Conservation (phyloP, 2,888 invertebrate species). For the Crematogaster levior region DNA sequence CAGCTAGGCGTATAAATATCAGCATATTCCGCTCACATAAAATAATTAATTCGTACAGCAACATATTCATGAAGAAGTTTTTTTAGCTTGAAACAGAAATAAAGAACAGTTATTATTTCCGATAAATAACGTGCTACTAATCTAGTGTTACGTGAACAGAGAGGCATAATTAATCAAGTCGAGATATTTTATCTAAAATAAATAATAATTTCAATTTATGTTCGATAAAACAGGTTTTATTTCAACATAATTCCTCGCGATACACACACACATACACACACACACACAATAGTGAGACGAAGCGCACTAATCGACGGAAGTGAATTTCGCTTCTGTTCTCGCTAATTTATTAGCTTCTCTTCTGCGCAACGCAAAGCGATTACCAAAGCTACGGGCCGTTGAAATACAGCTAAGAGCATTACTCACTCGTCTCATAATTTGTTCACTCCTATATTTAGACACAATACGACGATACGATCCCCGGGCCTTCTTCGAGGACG, state of each 20-base stretch:
- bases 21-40: neutral
- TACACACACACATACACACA: too few relatives aligned
- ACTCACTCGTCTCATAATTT: conserved; percentile 80
- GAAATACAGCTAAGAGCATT: conserved; percentile 63
- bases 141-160: neutral
- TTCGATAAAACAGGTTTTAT: neutral
- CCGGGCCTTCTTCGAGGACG: conserved; percentile 57
- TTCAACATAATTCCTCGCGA: conserved; percentile 8
- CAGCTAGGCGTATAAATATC: neutral
- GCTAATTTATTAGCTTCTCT: conserved; percentile 75
- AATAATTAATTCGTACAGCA: conserved; percentile 26
- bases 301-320: conserved; percentile 23
- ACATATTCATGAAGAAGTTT: neutral
- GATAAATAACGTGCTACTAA: neutral
- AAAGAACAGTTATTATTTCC: neutral
- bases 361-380: conserved; percentile 59
- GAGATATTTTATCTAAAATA: neutral
- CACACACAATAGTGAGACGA: neutral
- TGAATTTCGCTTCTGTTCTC: conserved; percentile 19
- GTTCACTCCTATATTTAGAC: conserved; percentile 79
- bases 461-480: conserved; percentile 57
- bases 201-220: neutral
- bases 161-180: neutral
- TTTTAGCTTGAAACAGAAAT: neutral
- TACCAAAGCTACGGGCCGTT: conserved; percentile 60